A percentile compares a stretch with the other conserved stretches of the same genome.
Evolutionary conservation across 2,113 vertebrate species (phyloP).

Genomic region (Anseranas semipalmata): DNA sequence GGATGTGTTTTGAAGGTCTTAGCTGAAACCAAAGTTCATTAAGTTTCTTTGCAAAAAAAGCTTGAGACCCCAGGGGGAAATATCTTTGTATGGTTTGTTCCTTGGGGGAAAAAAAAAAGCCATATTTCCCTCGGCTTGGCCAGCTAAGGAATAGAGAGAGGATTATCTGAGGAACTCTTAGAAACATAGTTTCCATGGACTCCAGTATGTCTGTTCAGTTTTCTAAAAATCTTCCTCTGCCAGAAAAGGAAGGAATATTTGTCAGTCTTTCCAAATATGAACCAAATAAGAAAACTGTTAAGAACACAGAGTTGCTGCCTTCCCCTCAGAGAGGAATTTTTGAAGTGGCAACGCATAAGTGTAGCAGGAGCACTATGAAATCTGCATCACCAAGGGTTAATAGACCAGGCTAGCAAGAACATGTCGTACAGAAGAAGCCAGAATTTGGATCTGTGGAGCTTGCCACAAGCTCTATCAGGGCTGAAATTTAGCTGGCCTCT

Average conservation of each 20-base stretch:
- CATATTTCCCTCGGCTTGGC: neutral
- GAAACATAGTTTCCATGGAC: neutral
- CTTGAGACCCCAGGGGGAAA: neutral
- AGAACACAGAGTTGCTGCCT: neutral
- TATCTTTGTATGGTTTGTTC: neutral
- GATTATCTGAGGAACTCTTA: neutral
- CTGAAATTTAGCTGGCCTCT: conserved; percentile 8
- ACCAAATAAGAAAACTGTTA: neutral
- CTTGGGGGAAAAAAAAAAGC: neutral
- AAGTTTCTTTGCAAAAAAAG: neutral
- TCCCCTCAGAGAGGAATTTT: neutral
- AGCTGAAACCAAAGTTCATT: neutral
- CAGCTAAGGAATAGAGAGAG: neutral
- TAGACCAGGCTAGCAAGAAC: neutral
- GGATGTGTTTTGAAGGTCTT: conserved; percentile 5
- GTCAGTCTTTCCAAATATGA: neutral
- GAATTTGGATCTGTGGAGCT: neutral
- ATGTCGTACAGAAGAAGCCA: neutral
- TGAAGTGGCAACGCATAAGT: neutral
- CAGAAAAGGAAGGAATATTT: neutral
- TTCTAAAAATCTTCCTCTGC: neutral
- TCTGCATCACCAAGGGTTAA: neutral
- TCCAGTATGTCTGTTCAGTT: neutral
- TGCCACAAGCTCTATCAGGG: neutral
- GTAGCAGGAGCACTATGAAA: neutral